These are phyloP conservation scores for Pycnomerus fuliginosus DNA, from an alignment of 2,888 invertebrate species.

Conservation along the genomic window DNA sequence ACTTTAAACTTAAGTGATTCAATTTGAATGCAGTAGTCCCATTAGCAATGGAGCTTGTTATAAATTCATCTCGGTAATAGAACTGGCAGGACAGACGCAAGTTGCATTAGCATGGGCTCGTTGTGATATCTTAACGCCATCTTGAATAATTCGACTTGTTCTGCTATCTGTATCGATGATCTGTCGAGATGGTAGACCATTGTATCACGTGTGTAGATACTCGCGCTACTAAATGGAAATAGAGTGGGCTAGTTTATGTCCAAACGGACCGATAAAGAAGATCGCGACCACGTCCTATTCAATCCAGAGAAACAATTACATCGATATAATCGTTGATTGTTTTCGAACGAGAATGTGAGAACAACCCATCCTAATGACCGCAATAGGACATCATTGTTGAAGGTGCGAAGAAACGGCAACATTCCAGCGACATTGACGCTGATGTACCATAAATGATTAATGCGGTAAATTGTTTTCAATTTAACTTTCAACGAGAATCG, in stretches of 20 bases:
- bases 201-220: conserved; percentile 48
- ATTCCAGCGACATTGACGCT: too few relatives aligned
- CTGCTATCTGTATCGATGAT: conserved; percentile 48
- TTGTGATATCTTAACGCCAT: conserved; percentile 47
- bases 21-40: conserved; percentile 23
- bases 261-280: conserved; percentile 39
- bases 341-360: conserved; percentile 39
- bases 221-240: conserved; percentile 47
- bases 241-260: conserved; percentile 42
- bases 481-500: conserved; percentile 14
- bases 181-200: conserved; percentile 48
- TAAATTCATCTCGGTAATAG: conserved; percentile 35
- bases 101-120: conserved; percentile 42
- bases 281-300: conserved; percentile 41
- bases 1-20: conserved; percentile 16
- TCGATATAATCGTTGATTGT: conserved; percentile 46
- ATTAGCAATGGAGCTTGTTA: conserved; percentile 28
- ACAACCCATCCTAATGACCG: background rate
- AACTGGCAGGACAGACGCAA: conserved; percentile 31
- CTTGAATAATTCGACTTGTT: conserved; percentile 50
- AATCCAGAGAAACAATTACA: conserved; percentile 49
- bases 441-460: conserved; percentile 19
- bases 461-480: conserved; percentile 21
- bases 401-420: background rate
- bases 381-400: background rate